These are phyloP conservation scores for Dastarcus helophoroides DNA, from an alignment of 2,888 invertebrate genomes.

Conservation along the genomic window DNA sequence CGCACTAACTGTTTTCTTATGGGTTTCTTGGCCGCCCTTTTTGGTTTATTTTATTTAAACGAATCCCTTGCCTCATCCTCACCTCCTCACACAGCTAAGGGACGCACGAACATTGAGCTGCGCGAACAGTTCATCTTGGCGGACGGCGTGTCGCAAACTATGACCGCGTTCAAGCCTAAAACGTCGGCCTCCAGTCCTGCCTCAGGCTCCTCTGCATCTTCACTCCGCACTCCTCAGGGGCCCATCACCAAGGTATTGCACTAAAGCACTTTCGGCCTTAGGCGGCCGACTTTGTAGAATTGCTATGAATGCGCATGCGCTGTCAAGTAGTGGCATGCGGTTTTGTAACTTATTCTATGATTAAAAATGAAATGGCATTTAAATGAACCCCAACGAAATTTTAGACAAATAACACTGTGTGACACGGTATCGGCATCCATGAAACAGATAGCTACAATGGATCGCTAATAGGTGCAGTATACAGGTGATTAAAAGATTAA, in stretches of 20 bases:
- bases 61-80: slow-evolving; percentile 5
- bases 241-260: slow-evolving; percentile 87
- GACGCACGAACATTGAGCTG: slow-evolving; percentile 99
- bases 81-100: slow-evolving; percentile 68
- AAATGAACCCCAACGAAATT: no score
- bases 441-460: no score
- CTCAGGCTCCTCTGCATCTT: slow-evolving; percentile 41
- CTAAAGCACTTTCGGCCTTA: no score
- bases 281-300: no score
- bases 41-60: slow-evolving; percentile 9
- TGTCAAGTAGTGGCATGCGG: no score
- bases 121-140: slow-evolving; percentile 98
- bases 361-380: no score
- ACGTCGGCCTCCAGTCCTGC: slow-evolving; percentile 69
- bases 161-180: slow-evolving; percentile 97
- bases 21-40: slow-evolving; percentile 12
- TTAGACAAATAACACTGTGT: no score
- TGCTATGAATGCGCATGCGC: no score
- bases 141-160: slow-evolving; percentile 95
- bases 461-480: no score
- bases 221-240: slow-evolving; percentile 60
- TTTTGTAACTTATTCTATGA: no score
- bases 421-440: no score
- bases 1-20: slow-evolving; percentile 9
- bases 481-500: no score